Conservation (phyloP, 1,140 invertebrate genomes). For the Reticulitermes speratus region DNA sequence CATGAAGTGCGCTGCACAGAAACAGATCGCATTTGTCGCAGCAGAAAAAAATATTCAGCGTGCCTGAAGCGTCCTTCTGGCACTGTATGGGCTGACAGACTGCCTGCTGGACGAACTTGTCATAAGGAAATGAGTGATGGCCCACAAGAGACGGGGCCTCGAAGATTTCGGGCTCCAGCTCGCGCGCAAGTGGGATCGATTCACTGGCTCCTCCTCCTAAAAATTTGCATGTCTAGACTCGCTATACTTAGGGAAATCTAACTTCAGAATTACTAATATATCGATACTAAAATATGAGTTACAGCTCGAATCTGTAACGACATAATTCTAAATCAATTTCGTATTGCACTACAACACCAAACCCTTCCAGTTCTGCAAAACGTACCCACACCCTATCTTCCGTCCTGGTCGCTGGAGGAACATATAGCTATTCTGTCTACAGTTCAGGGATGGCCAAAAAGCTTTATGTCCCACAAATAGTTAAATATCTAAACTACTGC, state of each 20-base stretch:
- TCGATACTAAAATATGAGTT: background rate
- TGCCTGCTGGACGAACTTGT: constrained; percentile 6
- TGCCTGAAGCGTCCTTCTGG: no score
- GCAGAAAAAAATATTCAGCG: no score
- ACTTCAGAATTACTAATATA: constrained; percentile 2
- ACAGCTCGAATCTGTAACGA: background rate
- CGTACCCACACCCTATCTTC: no score
- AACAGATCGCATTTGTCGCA: no score
- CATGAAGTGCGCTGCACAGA: no score
- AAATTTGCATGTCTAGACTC: constrained; percentile 14
- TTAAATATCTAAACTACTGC: no score
- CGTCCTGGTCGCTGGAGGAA: no score
- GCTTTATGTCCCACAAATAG: no score
- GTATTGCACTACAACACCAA: no score
- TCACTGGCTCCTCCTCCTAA: background rate
- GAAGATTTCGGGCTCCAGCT: constrained; percentile 8
- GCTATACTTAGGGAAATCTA: background rate
- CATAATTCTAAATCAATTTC: background rate
- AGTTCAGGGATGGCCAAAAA: no score
- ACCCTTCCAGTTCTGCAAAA: no score
- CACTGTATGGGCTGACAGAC: background rate
- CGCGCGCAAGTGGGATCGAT: background rate
- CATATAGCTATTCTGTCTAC: no score
- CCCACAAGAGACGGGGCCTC: background rate
- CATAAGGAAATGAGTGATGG: constrained; percentile 11